phyloP scores from a whole-genome alignment of 2,797 vertebrate species.

The Podargus strigoides region DNA sequence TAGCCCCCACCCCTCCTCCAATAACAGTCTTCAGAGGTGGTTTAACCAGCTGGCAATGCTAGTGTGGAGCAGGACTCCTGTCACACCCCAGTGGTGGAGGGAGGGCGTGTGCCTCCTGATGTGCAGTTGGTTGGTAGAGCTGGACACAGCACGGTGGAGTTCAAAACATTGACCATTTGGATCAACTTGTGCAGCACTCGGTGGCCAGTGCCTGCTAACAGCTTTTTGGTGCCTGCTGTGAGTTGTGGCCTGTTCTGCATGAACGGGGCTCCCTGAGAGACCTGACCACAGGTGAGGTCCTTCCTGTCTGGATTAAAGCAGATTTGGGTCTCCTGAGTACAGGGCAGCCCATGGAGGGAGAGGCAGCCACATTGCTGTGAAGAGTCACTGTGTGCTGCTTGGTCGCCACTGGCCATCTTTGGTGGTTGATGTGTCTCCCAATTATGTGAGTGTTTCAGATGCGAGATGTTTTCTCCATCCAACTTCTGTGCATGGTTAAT shows the following conservation, averaged over 20 bases:
- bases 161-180: accelerated
- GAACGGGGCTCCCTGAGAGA: background rate
- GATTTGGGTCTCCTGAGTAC: accelerated
- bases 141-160: background rate
- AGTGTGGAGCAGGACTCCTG: background rate
- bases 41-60: background rate
- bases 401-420: background rate
- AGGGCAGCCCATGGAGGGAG: background rate
- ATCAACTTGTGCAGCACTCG: accelerated
- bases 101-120: accelerated
- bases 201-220: background rate
- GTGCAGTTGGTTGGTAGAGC: background rate
- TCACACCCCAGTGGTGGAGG: accelerated
- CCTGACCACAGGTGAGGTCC: background rate
- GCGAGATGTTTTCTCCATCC: background rate
- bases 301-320: background rate
- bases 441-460: background rate
- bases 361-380: background rate
- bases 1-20: too few relatives aligned
- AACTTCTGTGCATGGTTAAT: background rate
- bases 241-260: accelerated
- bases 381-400: background rate
- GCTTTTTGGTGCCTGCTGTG: background rate
- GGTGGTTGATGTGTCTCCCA: background rate
- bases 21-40: background rate